These are phyloP conservation scores for Heliconius melpomene DNA, from an alignment of 1,140 invertebrate genomes.

Conservation along the genomic window DNA sequence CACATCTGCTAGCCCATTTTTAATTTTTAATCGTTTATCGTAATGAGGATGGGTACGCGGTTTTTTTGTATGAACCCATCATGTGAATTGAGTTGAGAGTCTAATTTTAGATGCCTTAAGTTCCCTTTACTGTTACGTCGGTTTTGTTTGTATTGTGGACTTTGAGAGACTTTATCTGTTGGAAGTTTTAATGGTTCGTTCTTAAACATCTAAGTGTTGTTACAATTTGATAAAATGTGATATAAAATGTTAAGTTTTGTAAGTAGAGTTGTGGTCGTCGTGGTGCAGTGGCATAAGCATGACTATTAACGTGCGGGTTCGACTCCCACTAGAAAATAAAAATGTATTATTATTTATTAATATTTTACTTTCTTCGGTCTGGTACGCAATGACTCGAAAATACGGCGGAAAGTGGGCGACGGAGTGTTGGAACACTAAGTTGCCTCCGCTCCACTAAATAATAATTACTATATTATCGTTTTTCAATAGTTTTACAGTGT, in stretches of 20 bases:
- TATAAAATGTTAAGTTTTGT: background rate
- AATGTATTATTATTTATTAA: too few relatives aligned
- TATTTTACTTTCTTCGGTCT: too few relatives aligned
- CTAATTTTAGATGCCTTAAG: background rate
- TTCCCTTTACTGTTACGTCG: background rate
- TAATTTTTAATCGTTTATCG: conserved; percentile 35
- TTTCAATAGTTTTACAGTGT: background rate
- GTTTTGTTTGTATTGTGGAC: background rate
- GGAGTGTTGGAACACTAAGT: too few relatives aligned
- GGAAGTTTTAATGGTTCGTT: background rate
- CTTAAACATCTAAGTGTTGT: background rate
- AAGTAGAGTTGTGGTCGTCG: too few relatives aligned
- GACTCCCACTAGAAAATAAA: too few relatives aligned
- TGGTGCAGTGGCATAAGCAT: too few relatives aligned
- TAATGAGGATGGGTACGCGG: conserved; percentile 11
- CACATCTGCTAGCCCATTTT: conserved; percentile 57
- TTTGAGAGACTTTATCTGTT: conserved; percentile 1
- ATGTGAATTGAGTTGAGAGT: background rate
- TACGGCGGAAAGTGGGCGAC: too few relatives aligned
- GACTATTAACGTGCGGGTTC: too few relatives aligned
- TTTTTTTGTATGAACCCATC: conserved; percentile 2
- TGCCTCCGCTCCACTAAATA: background rate
- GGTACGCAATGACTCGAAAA: too few relatives aligned
- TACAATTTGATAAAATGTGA: background rate
- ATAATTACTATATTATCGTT: background rate